These are phyloP conservation scores for Columbina picui DNA, from an alignment of 2,113 vertebrate genomes.

Conservation along the genomic window DNA sequence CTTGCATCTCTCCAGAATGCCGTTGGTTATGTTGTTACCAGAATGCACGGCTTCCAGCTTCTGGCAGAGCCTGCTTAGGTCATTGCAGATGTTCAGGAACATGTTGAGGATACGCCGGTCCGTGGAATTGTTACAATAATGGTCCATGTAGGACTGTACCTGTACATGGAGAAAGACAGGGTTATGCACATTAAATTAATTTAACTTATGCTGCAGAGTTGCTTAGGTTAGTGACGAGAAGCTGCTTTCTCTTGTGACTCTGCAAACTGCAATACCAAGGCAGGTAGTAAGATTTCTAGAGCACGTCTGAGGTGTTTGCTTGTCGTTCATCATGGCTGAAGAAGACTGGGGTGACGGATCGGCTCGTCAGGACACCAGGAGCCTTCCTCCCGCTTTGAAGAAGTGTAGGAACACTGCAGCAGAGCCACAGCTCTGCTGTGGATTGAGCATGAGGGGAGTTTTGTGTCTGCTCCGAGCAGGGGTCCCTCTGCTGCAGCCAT, in stretches of 20 bases:
- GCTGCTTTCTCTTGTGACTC: background rate
- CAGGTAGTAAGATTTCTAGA: background rate
- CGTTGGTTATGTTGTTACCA: background rate
- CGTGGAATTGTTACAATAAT: conserved; percentile 77
- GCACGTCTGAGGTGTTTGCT: background rate
- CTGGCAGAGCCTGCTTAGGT: conserved; percentile 71
- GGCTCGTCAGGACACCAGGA: background rate
- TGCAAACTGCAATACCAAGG: fast-evolving
- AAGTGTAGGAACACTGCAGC: background rate
- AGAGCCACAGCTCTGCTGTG: background rate
- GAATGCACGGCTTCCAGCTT: conserved; percentile 57
- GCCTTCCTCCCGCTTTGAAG: background rate
- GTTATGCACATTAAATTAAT: fast-evolving
- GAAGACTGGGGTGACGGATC: background rate
- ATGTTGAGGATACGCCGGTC: conserved; percentile 76
- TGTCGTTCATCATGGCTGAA: background rate
- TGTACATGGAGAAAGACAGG: background rate
- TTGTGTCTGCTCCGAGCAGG: background rate
- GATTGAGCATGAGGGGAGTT: fast-evolving
- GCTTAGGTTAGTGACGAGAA: background rate
- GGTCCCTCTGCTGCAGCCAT: background rate
- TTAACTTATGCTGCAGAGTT: background rate
- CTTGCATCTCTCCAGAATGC: conserved; percentile 75
- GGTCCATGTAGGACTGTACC: conserved; percentile 81
- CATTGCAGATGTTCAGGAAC: conserved; percentile 79